Evolutionary conservation across 2,888 invertebrate species (phyloP).

Genomic region (Blastobasis adustella): DNA sequence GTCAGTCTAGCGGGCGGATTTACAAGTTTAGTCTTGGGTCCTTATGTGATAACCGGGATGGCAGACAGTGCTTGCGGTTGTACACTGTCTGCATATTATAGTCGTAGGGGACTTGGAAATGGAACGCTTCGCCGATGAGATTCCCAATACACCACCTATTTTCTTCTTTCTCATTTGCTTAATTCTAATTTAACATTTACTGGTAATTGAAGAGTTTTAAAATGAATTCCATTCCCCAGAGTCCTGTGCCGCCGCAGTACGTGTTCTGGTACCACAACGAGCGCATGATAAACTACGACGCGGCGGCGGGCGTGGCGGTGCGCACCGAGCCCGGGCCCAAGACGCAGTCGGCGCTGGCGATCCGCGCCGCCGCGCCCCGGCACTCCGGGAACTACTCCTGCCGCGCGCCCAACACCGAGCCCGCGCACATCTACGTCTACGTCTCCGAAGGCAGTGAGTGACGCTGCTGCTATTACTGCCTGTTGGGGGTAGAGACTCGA

Average conservation of each 20-base stretch:
- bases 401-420: constrained; percentile 91
- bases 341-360: constrained; percentile 89
- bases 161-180: no score
- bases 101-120: no score
- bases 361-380: constrained; percentile 85
- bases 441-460: constrained; percentile 87
- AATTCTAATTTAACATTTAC: no score
- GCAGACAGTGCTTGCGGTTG: no score
- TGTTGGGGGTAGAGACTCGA: background rate
- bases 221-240: constrained; percentile 71
- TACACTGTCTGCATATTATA: no score
- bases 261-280: constrained; percentile 97
- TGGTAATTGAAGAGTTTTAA: no score
- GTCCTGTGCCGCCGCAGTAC: constrained; percentile 94
- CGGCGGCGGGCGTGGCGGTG: constrained; percentile 86
- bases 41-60: no score
- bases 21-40: no score
- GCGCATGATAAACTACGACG: constrained; percentile 95
- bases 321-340: constrained; percentile 88
- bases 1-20: no score
- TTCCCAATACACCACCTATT: no score
- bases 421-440: constrained; percentile 91
- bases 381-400: constrained; percentile 95
- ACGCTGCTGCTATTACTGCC: background rate
- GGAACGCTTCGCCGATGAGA: no score